Evolutionary conservation across 2,888 invertebrate genomes (phyloP), one percentile per base, ranked within the genome.

Genomic region (Ophonus ardosiacus): DNA sequence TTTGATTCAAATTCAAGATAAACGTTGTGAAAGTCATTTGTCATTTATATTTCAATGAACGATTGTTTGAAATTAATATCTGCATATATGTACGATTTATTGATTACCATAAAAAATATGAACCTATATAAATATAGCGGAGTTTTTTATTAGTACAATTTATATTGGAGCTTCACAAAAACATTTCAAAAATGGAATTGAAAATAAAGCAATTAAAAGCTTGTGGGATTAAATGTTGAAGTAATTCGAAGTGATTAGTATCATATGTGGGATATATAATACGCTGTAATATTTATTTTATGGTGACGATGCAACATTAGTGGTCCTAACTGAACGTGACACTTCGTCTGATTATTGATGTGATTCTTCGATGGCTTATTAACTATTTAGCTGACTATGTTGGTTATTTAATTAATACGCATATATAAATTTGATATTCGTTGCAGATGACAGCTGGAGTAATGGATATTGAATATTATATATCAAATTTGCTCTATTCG

Each of bases 381-480:
- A 74, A 74, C 71, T 43, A 74, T 74, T 38, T 38, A 38, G 24
- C 7, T 74, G 71, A 43, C 43, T 21, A 17, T 71, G 71, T 65
- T 71, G 71, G 40, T 74, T 74, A 74, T 43, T 74, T 74, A 74
- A 74, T 74, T 74, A 74, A 18, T 74, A 68, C 15, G 68, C 68
- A 68, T 38, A 68, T 68, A 68, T 68, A 68, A 13, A 74, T 74
- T 74, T 74, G 18, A 43, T 18, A 43, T 74, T 43, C 43, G 71
- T 40, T 43, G 71, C 71, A 74, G 71, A 74, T 74, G 71, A 74
- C 43, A 43, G 18, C 21, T 18, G 15, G 51, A 68, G 43, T 74
- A 74, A 74, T 74, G 71, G 43, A 43, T 74, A 43, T 74, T 74
- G 71, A 43, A 74, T 74, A 74, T 74, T 74, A 18, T 51, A 74